Conservation (phyloP, 2,797 vertebrate genomes). For the Pangasius mekongensis region DNA sequence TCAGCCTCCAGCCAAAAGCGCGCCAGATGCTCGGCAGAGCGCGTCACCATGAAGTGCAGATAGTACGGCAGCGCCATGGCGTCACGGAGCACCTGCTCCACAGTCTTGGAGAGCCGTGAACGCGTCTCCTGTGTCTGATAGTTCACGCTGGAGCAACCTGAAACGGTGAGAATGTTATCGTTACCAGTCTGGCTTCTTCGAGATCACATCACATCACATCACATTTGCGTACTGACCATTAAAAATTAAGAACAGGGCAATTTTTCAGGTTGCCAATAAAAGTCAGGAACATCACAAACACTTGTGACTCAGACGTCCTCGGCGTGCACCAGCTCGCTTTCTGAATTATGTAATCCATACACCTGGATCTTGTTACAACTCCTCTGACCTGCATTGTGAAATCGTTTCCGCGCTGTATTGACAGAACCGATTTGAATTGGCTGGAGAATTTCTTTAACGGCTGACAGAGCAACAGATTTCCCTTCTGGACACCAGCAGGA, state of each 20-base stretch:
- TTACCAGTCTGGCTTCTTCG: not conserved
- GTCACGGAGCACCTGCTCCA: constrained; percentile 91
- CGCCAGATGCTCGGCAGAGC: constrained; percentile 89
- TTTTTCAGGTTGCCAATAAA: not conserved
- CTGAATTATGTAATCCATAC: not conserved
- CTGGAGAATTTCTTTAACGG: not conserved
- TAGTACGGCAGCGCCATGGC: constrained; percentile 89
- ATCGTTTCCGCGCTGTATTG: not conserved
- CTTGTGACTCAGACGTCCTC: not conserved
- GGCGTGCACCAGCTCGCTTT: not conserved
- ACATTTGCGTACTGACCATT: not conserved
- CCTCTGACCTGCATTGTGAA: not conserved
- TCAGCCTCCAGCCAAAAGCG: constrained; percentile 96
- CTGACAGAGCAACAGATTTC: constrained; percentile 13
- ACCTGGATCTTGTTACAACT: not conserved
- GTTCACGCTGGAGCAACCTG: constrained; percentile 96
- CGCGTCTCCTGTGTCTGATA: constrained; percentile 92
- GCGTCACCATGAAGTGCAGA: constrained; percentile 90
- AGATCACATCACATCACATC: not conserved
- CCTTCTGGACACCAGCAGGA: constrained; percentile 14
- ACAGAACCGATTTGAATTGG: constrained; percentile 19
- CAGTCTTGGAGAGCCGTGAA: constrained; percentile 94
- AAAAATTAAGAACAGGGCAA: not conserved
- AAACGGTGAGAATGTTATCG: constrained; percentile 28
- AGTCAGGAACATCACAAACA: not conserved